Evolutionary conservation across 2,888 invertebrate genomes (phyloP).

Genomic region (Malacosoma neustria): DNA sequence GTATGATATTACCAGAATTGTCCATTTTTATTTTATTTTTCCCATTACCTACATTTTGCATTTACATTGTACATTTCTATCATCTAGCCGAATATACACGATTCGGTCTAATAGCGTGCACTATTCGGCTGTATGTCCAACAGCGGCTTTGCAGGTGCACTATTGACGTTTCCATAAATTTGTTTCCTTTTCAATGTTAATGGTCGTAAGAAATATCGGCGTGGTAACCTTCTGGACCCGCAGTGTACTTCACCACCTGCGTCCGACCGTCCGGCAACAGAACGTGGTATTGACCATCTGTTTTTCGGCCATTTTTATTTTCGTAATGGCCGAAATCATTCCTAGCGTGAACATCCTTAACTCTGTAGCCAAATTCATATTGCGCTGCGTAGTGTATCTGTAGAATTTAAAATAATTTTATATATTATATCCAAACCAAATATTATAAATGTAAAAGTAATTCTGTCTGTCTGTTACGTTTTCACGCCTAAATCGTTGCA

Average conservation of each 20-base stretch:
- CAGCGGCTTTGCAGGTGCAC: no score
- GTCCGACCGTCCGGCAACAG: slow-evolving; percentile 85
- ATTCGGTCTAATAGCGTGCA: neutral
- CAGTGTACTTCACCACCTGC: slow-evolving; percentile 85
- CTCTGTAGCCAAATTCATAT: slow-evolving; percentile 82
- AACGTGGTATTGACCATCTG: slow-evolving; percentile 85
- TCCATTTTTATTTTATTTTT: no score
- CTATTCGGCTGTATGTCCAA: slow-evolving; percentile 10
- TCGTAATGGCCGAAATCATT: slow-evolving; percentile 87
- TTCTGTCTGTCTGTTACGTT: no score
- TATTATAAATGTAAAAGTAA: no score
- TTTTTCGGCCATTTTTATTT: slow-evolving; percentile 78
- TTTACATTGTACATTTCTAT: no score
- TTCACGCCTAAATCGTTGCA: no score
- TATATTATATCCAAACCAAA: no score
- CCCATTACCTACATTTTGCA: no score
- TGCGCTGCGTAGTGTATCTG: slow-evolving; percentile 77
- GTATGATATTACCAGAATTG: no score
- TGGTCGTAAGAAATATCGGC: slow-evolving; percentile 82
- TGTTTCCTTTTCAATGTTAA: neutral
- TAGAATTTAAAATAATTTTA: no score
- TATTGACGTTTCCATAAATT: no score
- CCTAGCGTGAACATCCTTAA: slow-evolving; percentile 80
- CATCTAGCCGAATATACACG: no score
- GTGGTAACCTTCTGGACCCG: slow-evolving; percentile 84